phyloP scores from a whole-genome alignment of 2,888 invertebrate genomes.

The Acleris literana region DNA sequence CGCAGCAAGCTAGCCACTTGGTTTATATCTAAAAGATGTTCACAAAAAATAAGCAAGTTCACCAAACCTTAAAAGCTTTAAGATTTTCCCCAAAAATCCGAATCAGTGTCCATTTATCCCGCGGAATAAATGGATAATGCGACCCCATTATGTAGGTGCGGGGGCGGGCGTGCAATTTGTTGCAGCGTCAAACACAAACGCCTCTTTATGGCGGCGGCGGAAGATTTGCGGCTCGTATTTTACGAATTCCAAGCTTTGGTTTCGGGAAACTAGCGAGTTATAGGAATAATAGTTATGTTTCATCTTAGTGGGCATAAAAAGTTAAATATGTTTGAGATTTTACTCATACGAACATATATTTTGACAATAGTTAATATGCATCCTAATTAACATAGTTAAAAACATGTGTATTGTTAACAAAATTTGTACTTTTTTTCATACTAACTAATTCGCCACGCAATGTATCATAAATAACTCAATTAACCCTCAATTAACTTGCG shows the following conservation, averaged over 20 bases:
- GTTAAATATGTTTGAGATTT: background rate
- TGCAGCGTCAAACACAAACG: conserved; percentile 45
- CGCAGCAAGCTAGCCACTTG: no score
- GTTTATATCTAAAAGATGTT: background rate
- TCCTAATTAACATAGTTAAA: no score
- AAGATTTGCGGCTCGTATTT: conserved; percentile 38
- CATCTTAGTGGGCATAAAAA: background rate
- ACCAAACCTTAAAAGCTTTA: conserved; percentile 25
- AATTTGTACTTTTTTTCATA: no score
- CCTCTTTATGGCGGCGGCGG: conserved; percentile 35
- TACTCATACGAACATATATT: no score
- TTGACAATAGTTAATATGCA: no score
- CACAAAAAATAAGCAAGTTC: conserved; percentile 6
- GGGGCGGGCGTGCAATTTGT: conserved; percentile 43
- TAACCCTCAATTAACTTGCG: no score
- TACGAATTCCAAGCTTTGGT: background rate
- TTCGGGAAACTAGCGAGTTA: background rate
- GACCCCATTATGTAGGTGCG: conserved; percentile 24
- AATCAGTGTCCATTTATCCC: conserved; percentile 35
- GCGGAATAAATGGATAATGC: conserved; percentile 33
- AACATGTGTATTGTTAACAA: no score
- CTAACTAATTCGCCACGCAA: no score
- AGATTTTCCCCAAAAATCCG: conserved; percentile 32
- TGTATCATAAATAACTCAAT: no score
- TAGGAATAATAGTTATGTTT: background rate